These are phyloP conservation scores for Coluber constrictor DNA, from an alignment of 2,797 vertebrate genomes.

Conservation along the genomic window DNA sequence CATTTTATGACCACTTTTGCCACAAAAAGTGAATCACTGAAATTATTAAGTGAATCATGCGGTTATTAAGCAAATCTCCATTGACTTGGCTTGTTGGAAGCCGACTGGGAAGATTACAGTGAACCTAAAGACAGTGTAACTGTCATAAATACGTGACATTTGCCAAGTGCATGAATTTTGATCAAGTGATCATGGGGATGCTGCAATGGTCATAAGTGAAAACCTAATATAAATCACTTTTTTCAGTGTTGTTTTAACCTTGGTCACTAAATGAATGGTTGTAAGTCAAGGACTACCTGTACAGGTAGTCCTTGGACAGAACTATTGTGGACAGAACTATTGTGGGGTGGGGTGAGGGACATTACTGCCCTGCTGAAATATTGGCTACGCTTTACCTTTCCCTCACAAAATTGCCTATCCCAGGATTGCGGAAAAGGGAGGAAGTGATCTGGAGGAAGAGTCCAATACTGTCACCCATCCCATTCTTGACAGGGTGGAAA, in stretches of 20 bases:
- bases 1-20: neutral
- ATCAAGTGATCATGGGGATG: neutral
- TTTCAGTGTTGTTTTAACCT: neutral
- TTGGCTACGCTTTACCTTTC: neutral
- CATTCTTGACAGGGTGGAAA: neutral
- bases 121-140: neutral
- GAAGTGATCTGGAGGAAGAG: neutral
- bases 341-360: neutral
- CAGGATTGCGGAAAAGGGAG: neutral
- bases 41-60: neutral
- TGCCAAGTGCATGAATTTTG: neutral
- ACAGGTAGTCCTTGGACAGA: neutral
- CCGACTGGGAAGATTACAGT: neutral
- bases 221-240: neutral
- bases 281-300: neutral
- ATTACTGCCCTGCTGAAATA: neutral
- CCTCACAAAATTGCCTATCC: neutral
- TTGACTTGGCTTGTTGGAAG: neutral
- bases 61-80: neutral
- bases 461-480: neutral
- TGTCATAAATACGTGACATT: neutral
- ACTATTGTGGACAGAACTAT: neutral
- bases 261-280: neutral
- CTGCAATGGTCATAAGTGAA: neutral
- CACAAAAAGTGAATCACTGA: neutral